A percentile compares a stretch with the other conserved stretches of the same genome.
Conservation (phyloP, 2,797 vertebrate species). For the Mormyrops boulengeri region DNA sequence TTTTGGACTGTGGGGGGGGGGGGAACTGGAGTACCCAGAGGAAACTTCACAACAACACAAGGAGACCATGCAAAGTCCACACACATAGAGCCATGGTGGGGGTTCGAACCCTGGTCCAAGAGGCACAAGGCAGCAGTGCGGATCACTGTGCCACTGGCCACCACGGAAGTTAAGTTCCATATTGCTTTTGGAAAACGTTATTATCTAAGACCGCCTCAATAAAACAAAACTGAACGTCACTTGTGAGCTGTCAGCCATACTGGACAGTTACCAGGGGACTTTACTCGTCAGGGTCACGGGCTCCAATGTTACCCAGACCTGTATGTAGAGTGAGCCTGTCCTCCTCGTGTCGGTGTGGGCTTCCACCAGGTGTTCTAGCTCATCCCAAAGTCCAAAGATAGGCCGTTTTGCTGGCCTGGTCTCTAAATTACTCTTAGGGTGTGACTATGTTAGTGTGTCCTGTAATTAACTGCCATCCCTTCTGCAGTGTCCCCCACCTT, state of each 20-base stretch:
- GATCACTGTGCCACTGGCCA: background rate
- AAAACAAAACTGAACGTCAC: background rate
- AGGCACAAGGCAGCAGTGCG: background rate
- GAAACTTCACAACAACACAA: too few relatives aligned
- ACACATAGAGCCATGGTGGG: background rate
- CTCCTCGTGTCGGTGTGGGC: background rate
- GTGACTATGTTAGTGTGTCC: background rate
- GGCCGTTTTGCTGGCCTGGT: background rate
- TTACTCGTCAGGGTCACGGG: background rate
- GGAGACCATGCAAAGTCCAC: background rate
- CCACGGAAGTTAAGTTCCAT: background rate
- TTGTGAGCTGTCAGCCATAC: background rate
- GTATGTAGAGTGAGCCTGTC: background rate
- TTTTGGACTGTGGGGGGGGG: too few relatives aligned
- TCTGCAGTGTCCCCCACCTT: background rate
- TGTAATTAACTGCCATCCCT: background rate
- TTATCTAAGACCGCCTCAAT: background rate
- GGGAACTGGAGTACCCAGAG: too few relatives aligned
- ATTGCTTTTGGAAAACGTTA: background rate
- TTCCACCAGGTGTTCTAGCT: background rate
- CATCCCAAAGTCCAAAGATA: background rate
- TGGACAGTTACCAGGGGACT: background rate
- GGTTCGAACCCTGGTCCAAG: too few relatives aligned
- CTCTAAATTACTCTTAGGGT: background rate
- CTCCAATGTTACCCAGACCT: background rate